These are phyloP conservation scores for Tamandua tetradactyla DNA, from an alignment of 2,797 vertebrate genomes.

Conservation along the genomic window DNA sequence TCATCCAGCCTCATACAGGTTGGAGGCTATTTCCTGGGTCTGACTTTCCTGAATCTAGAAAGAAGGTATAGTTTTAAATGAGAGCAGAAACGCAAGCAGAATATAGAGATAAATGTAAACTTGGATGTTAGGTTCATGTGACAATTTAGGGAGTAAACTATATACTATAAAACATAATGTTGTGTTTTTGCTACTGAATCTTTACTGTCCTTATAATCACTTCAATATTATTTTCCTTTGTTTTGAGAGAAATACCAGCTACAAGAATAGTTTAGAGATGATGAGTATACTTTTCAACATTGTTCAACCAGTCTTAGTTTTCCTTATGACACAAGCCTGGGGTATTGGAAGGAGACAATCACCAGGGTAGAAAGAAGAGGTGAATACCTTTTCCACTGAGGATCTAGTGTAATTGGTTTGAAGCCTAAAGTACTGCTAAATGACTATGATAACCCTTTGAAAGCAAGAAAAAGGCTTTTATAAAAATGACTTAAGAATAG, in stretches of 20 bases:
- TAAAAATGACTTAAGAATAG: not conserved
- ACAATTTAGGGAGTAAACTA: not conserved
- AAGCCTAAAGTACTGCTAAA: not conserved
- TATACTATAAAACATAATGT: not conserved
- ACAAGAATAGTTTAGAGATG: not conserved
- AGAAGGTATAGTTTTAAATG: not conserved
- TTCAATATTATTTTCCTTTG: not conserved
- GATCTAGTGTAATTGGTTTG: not conserved
- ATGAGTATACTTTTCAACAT: not conserved
- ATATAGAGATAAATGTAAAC: not conserved
- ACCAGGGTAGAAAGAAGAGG: not conserved
- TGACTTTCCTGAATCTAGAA: not conserved
- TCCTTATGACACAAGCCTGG: not conserved
- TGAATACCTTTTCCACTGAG: not conserved
- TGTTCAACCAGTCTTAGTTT: not conserved
- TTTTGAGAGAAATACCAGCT: not conserved
- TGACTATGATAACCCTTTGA: not conserved
- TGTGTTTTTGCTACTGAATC: not conserved
- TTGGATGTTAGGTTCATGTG: too few relatives aligned
- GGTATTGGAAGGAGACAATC: not conserved
- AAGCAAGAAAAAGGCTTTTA: not conserved
- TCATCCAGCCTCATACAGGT: too few relatives aligned
- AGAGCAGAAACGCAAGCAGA: not conserved
- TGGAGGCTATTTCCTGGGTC: not conserved
- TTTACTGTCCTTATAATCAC: not conserved